A percentile compares a stretch with the other conserved stretches of the same genome.
phyloP scores from a whole-genome alignment of 1,140 invertebrate genomes.

The Drosophila sproati region DNA sequence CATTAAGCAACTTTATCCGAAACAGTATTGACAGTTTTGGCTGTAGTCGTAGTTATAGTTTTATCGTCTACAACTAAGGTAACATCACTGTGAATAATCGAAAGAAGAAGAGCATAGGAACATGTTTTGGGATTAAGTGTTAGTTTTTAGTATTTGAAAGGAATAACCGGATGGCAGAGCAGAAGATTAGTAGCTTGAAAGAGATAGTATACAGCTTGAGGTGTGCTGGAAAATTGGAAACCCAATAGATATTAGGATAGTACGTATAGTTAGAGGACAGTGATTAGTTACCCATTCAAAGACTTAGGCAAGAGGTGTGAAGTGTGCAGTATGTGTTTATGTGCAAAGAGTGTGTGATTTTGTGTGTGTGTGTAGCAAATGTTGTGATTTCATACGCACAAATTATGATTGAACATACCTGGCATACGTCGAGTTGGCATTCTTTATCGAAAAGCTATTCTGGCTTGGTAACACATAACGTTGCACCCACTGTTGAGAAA shows the following conservation, averaged over 20 bases:
- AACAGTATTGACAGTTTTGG: constrained; percentile 71
- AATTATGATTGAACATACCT: constrained; percentile 68
- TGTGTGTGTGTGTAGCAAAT: constrained; percentile 11
- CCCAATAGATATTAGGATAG: constrained; percentile 18
- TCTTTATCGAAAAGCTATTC: constrained; percentile 81
- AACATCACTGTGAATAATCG: constrained; percentile 78
- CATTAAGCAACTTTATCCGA: constrained; percentile 75
- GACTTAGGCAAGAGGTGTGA: constrained; percentile 10
- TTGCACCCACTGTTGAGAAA: constrained; percentile 77
- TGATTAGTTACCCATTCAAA: constrained; percentile 34
- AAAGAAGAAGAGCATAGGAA: constrained; percentile 64
- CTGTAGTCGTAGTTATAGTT: constrained; percentile 53
- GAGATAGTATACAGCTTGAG: constrained; percentile 23
- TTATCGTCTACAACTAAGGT: constrained; percentile 78
- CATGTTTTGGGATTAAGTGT: constrained; percentile 55
- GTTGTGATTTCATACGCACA: constrained; percentile 18
- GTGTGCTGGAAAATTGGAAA: constrained; percentile 25
- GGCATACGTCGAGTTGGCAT: constrained; percentile 81
- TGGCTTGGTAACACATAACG: constrained; percentile 81
- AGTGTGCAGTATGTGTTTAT: constrained; percentile 42
- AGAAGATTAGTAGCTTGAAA: constrained; percentile 26
- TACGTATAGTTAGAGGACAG: constrained; percentile 31
- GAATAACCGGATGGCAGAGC: constrained; percentile 50
- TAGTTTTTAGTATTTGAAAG: constrained; percentile 46
- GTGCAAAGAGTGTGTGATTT: constrained; percentile 14